Percentiles rank a stretch among this genome's conserved stretches.
Evolutionary conservation across 2,113 vertebrate species (phyloP).

Genomic region (Columba livia): DNA sequence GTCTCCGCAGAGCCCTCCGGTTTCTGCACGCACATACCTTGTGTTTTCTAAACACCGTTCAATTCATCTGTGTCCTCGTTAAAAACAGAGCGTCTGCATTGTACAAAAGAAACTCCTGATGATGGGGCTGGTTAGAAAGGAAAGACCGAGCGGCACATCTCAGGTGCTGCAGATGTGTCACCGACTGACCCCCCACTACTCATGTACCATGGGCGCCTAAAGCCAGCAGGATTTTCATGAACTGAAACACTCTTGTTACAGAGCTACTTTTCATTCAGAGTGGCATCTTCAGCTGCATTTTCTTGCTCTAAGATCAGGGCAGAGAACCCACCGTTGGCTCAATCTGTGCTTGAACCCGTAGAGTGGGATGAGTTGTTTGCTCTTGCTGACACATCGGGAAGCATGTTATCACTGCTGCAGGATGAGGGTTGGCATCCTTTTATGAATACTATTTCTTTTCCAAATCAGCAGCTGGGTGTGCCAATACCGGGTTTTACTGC

Average conservation of each 20-base stretch:
- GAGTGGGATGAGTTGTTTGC: not conserved
- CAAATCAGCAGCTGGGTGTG: not conserved
- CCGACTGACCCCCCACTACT: not conserved
- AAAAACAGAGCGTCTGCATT: fast-evolving
- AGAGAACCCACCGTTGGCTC: not conserved
- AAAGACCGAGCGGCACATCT: not conserved
- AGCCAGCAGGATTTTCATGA: not conserved
- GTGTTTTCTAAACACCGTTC: not conserved
- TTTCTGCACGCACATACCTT: not conserved
- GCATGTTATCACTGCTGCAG: not conserved
- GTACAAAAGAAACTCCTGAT: not conserved
- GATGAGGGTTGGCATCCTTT: not conserved
- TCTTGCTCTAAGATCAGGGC: too few relatives aligned
- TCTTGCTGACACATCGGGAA: not conserved
- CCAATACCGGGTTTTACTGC: not conserved
- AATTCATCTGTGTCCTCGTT: not conserved
- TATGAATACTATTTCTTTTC: not conserved
- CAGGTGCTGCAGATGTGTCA: not conserved
- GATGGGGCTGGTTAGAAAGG: not conserved
- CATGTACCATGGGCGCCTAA: not conserved
- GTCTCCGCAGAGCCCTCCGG: not conserved
- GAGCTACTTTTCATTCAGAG: not conserved
- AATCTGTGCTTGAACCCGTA: not conserved
- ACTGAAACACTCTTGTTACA: not conserved
- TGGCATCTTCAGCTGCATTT: not conserved